These are phyloP conservation scores for Arnoldichthys spilopterus DNA, from an alignment of 2,797 vertebrate species.

Conservation along the genomic window DNA sequence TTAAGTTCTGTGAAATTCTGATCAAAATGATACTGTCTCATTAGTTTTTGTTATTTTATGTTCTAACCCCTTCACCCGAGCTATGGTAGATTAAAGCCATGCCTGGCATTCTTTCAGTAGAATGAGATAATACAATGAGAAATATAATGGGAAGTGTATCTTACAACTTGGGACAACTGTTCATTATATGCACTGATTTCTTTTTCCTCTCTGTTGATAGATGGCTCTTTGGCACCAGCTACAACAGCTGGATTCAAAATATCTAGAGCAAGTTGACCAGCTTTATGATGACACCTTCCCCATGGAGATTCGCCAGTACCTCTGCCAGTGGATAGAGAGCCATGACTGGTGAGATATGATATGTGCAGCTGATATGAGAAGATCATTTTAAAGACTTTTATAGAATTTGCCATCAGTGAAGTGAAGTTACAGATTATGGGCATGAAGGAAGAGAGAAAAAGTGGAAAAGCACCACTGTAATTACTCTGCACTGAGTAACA, in stretches of 20 bases:
- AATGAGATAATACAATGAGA: no score
- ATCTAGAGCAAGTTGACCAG: conserved; percentile 86
- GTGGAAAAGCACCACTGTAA: not conserved
- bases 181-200: no score
- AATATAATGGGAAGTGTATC: no score
- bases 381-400: not conserved
- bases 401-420: not conserved
- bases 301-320: conserved; percentile 89
- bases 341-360: conserved; percentile 83
- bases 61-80: no score
- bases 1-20: no score
- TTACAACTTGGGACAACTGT: not conserved
- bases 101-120: no score
- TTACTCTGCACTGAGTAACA: not conserved
- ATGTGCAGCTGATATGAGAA: not conserved
- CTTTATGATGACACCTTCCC: conserved; percentile 87
- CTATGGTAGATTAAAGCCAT: no score
- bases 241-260: conserved; percentile 85
- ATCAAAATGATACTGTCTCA: no score
- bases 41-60: no score
- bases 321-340: conserved; percentile 86
- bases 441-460: not conserved
- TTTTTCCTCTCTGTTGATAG: conserved; percentile 41
- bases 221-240: conserved; percentile 88
- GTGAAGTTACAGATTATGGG: not conserved